These are phyloP conservation scores for Lethenteron reissneri DNA, from an alignment of 2,113 vertebrate species.

Conservation along the genomic window DNA sequence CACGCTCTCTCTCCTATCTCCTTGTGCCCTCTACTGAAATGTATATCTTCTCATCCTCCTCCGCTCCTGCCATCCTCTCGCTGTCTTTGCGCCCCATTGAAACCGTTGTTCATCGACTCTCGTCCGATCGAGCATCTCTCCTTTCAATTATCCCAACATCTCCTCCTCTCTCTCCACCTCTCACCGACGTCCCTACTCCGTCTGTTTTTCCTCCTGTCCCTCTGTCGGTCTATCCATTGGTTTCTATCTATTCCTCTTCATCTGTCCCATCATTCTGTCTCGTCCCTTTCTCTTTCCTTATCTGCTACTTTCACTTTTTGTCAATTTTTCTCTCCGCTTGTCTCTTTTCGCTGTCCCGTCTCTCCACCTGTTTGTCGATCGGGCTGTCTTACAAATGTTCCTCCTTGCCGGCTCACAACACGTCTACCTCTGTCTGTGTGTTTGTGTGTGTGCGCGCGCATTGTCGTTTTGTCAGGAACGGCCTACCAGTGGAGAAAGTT, in stretches of 20 bases:
- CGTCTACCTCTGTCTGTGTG: too few species aligned
- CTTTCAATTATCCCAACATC: background rate
- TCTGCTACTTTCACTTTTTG: background rate
- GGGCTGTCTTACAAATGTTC: too few species aligned
- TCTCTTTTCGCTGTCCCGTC: background rate
- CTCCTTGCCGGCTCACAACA: too few species aligned
- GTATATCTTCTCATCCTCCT: too few species aligned
- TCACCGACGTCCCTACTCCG: background rate
- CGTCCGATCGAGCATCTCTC: too few species aligned
- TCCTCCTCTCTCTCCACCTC: background rate
- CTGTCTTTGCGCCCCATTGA: too few species aligned
- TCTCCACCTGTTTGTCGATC: too few species aligned
- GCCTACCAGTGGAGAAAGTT: conserved; percentile 90
- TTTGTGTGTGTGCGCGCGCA: background rate
- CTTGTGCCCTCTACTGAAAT: too few species aligned
- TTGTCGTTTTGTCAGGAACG: conserved; percentile 51
- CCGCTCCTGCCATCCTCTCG: too few species aligned
- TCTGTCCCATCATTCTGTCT: background rate
- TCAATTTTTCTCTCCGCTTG: background rate
- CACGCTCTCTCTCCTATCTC: too few species aligned
- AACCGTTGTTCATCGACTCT: too few species aligned
- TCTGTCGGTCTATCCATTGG: background rate
- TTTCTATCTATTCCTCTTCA: background rate
- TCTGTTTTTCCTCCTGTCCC: background rate
- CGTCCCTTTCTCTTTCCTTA: background rate